Conservation (phyloP, 2,113 vertebrate genomes). For the Phrynosoma blainvillii region DNA sequence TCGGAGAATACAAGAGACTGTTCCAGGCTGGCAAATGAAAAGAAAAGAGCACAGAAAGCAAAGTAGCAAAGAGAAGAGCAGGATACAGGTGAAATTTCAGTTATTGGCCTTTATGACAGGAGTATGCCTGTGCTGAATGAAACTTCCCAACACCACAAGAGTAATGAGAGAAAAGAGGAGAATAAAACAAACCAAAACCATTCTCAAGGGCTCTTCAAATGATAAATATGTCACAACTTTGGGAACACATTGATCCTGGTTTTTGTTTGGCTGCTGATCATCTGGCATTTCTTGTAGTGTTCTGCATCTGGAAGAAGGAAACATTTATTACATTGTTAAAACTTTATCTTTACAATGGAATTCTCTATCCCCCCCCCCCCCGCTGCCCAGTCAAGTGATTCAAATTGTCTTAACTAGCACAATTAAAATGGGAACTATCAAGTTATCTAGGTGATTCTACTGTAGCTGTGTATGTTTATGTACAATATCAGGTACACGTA, state of each 20-base stretch:
- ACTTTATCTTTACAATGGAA: no score
- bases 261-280: not conserved
- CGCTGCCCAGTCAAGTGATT: no score
- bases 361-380: no score
- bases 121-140: not conserved
- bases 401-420: no score
- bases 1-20: not conserved
- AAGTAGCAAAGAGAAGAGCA: not conserved
- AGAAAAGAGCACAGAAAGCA: not conserved
- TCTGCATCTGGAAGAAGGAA: not conserved
- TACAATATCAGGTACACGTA: no score
- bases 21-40: not conserved
- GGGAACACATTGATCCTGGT: not conserved
- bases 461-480: no score
- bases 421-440: no score
- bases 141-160: not conserved
- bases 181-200: not conserved
- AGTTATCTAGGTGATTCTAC: no score
- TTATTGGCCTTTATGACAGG: conserved; percentile 10
- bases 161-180: not conserved
- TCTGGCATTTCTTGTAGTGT: not conserved
- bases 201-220: not conserved
- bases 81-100: not conserved
- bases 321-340: no score
- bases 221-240: not conserved